Evolutionary conservation across 2,797 vertebrate species (phyloP), one percentile per base, ranked within the genome.

Genomic region (Choloepus didactylus): DNA sequence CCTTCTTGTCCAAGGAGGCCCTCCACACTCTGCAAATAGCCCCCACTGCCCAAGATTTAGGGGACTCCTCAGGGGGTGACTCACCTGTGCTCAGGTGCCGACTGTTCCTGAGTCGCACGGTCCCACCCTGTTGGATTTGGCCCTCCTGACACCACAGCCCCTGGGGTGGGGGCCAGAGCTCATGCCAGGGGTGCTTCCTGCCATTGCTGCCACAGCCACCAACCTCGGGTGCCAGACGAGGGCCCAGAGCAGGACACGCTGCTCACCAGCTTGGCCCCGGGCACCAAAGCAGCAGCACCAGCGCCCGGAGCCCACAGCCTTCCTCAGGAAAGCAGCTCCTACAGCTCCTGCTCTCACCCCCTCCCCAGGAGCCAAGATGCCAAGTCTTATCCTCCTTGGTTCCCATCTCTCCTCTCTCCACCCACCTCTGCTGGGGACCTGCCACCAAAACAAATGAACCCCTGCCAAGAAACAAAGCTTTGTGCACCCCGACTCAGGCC

Each of bases 271-370:
- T 75, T 62, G 25, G 49, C 56, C 9, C 2, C 5, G 0, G 49
- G 66, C n/a, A 6, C 15, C 0, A 0, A 51, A 35, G 66, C 25
- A 12, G 3, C 83, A 6, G 12, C 0, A 49, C 27, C 38, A 1
- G 3, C 72, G 84, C 46, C 44, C 70, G 18, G 60, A 67, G 6
- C 44, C 69, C n/a, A 16, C 59, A 31, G 66, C 66, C 35, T 60
- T 31, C 31, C 73, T 66, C 9, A 0, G 12, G 79, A 56, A 87
- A 79, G 29, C 77, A n/a, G 73, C 41, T 27, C 41, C 70, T 73
- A 69, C 59, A 5, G 8, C 31, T 67, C 46, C 76, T 9, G 60
- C 76, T 46, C 49, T 44, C 41, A 16, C n/a, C n/a, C 12, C 5
- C 35, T 66, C 23, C 83, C 38, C 38, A 41, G 73, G 51, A 67